phyloP scores from a whole-genome alignment of 2,888 invertebrate species.

The Mayetiola destructor region DNA sequence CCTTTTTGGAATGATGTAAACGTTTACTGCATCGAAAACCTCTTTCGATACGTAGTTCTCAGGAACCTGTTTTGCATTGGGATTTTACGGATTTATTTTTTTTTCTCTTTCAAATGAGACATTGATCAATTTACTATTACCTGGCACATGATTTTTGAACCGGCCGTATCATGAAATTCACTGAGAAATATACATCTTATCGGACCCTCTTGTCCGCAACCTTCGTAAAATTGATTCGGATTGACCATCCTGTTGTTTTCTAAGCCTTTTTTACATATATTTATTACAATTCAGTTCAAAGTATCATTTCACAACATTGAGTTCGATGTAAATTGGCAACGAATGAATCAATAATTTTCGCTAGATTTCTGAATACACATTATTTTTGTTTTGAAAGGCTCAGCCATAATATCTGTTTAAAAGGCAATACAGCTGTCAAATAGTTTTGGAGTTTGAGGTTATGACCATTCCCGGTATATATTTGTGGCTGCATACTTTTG shows the following conservation, averaged over 20 bases:
- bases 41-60: constrained; percentile 85
- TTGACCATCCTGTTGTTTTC: not conserved
- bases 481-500: no score
- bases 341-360: not conserved
- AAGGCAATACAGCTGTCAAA: no score
- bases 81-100: constrained; percentile 2
- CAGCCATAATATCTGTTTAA: no score
- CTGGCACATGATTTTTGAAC: constrained; percentile 74
- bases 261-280: not conserved
- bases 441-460: no score
- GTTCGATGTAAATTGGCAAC: no score
- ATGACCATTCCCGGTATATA: no score
- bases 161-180: constrained; percentile 60
- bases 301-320: no score
- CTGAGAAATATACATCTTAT: constrained; percentile 72
- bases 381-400: no score
- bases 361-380: no score
- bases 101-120: not conserved
- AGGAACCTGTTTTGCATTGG: constrained; percentile 49
- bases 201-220: constrained; percentile 55
- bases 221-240: constrained; percentile 37
- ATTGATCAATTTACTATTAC: constrained; percentile 35
- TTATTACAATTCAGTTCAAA: no score
- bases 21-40: constrained; percentile 82
- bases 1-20: constrained; percentile 89